Evolutionary conservation across 2,888 invertebrate species (phyloP).

Genomic region (Drosophila anceps): DNA sequence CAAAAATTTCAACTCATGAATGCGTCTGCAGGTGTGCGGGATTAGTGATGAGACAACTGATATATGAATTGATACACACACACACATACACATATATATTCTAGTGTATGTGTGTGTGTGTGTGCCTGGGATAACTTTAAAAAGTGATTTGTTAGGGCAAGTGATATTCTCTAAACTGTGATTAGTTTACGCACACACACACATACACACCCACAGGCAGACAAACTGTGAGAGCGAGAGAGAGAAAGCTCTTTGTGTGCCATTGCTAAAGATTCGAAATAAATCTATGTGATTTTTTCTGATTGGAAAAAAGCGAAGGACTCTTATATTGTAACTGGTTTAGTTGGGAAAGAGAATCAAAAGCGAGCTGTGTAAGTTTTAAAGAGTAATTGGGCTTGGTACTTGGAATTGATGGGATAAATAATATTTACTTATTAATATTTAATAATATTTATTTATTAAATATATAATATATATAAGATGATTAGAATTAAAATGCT

Average conservation of each 20-base stretch:
- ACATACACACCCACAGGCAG: not conserved
- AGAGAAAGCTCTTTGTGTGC: not conserved
- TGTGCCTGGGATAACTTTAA: conserved; percentile 30
- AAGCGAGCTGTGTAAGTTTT: not conserved
- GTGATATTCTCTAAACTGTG: conserved; percentile 43
- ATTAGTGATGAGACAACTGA: conserved; percentile 68
- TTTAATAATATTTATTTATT: too few species aligned
- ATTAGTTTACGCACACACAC: conserved; percentile 34
- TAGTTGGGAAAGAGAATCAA: not conserved
- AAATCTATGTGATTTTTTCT: conserved; percentile 16
- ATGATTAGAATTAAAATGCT: too few species aligned
- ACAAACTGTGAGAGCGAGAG: not conserved
- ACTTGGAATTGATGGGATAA: not conserved
- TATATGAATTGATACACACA: conserved; percentile 23
- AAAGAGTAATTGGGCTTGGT: not conserved
- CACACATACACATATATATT: not conserved
- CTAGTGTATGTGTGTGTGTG: not conserved
- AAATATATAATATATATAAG: too few species aligned
- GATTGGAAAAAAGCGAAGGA: not conserved
- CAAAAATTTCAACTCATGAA: conserved; percentile 38
- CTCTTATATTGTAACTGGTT: not conserved
- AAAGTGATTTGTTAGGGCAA: conserved; percentile 36
- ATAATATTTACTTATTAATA: too few species aligned
- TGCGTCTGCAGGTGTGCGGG: conserved; percentile 66
- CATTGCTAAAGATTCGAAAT: conserved; percentile 19